Base-by-base conservation (phyloP, 2,797 vertebrate genomes). In the Alcedo quadribrachys region DNA sequence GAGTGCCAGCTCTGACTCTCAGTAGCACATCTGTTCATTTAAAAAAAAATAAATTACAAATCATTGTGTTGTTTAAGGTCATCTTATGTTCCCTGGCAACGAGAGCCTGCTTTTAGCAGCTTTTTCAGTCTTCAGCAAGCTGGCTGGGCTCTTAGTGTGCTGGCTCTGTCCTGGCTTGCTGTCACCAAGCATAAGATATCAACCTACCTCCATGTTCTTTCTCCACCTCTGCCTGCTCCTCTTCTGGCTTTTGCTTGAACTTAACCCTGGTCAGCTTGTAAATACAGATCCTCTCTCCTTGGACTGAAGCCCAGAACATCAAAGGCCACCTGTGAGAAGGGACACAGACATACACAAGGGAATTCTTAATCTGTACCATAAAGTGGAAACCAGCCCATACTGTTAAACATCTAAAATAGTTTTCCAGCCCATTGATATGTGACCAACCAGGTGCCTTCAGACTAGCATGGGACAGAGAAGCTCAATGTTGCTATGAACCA, bases 221-320 rank as follows among this genome's bases (percentile, higher is more conserved):
- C 50, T 98, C 97, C 51, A 98, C 94, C 35, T 98, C 97, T 43
- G 97, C 98, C 88, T 98, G 98, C 62, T 98, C 97, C 71, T 98
- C 94, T 96, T 97, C 96, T 70, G 97, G 77, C 90, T 98, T 98
- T 96, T 98, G 97, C 95, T 97, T 98, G 97, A 98, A 97, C 89
- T 97, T 96, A 70, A 94, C 97, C 77, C 89, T 66, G 0, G 96
- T 97, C 68, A 98, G 91, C 92, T 98, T 97, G 90, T 97, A 97
- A 69, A 97, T 15, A 0, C 96, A 76, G 25, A 89, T 95, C 95
- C 97, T 98, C 96, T 98, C 97, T 35, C 98, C 96, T 5, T 4
- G 88, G 32, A 14, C 89, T 94, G 95, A 98, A 98, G 87, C 97
- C 97, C 74, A 98, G 92, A 60, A 97, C 94, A 85, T 98, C 97